These are phyloP conservation scores for Carapus acus DNA, from an alignment of 2,797 vertebrate genomes.

Conservation along the genomic window DNA sequence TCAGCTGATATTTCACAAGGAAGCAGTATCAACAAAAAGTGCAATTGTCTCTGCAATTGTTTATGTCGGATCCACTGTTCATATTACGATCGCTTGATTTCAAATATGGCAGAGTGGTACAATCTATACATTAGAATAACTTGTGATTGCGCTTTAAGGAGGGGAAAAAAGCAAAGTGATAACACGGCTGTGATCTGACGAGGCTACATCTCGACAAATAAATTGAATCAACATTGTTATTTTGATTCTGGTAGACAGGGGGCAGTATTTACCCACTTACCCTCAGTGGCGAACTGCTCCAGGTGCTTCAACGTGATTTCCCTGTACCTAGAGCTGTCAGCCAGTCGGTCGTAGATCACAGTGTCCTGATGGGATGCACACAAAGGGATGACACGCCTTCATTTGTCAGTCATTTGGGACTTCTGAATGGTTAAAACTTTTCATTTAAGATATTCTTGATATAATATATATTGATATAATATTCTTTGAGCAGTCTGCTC, in stretches of 20 bases:
- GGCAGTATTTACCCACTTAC: slow-evolving; percentile 68
- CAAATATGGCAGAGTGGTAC: neutral
- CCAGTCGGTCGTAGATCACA: slow-evolving; percentile 94
- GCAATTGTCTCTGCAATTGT: slow-evolving; percentile 15
- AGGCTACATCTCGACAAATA: neutral
- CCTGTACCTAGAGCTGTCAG: slow-evolving; percentile 94
- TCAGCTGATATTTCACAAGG: slow-evolving; percentile 55
- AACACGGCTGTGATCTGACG: neutral
- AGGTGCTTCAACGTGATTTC: slow-evolving; percentile 98
- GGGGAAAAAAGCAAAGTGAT: slow-evolving; percentile 2
- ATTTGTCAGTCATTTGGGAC: slow-evolving; percentile 4
- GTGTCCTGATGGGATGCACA: slow-evolving; percentile 83
- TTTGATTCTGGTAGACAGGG: slow-evolving; percentile 46
- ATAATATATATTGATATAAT: no score
- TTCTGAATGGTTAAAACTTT: no score
- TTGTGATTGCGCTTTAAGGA: neutral
- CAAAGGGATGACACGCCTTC: slow-evolving; percentile 12
- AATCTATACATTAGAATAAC: slow-evolving; percentile 2
- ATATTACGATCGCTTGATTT: slow-evolving; percentile 2
- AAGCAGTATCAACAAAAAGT: slow-evolving; percentile 53
- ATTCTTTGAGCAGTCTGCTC: no score
- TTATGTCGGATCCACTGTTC: slow-evolving; percentile 20
- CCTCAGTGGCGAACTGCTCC: slow-evolving; percentile 98
- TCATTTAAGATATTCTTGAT: no score
- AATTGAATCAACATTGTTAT: neutral